Percentiles rank a stretch among this genome's conserved stretches.
Evolutionary conservation across 2,797 vertebrate genomes (phyloP).

Genomic region (Gila robusta): DNA sequence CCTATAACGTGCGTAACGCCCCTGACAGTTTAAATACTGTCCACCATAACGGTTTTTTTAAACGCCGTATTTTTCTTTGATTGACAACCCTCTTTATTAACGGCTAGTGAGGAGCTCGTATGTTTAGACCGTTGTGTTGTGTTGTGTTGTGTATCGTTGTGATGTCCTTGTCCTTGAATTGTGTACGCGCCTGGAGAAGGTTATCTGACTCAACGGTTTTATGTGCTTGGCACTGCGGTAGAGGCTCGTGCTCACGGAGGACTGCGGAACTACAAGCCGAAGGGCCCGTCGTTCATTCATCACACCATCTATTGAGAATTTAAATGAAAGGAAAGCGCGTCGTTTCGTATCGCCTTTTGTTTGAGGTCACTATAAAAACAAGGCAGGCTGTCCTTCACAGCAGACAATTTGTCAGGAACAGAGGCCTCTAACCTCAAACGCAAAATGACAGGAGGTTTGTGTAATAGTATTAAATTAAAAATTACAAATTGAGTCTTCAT

Average conservation of each 20-base stretch:
- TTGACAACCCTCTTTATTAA: not conserved
- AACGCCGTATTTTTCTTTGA: not conserved
- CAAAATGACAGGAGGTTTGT: not conserved
- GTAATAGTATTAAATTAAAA: not conserved
- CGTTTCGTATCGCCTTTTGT: conserved; percentile 25
- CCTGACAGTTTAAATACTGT: not conserved
- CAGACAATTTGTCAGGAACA: not conserved
- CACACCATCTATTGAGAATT: conserved; percentile 23
- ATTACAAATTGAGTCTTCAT: not conserved
- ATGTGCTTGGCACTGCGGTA: conserved; percentile 84
- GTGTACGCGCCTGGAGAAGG: conserved; percentile 81
- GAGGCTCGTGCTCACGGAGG: conserved; percentile 69
- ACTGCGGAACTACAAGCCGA: conserved; percentile 79
- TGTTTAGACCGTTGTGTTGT: conserved; percentile 54
- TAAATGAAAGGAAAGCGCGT: not conserved
- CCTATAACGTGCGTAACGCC: not conserved
- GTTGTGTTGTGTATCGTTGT: conserved; percentile 63
- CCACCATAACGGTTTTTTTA: not conserved
- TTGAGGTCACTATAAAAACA: conserved; percentile 18
- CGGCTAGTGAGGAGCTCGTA: conserved; percentile 12
- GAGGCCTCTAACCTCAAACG: not conserved
- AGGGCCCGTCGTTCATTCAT: conserved; percentile 46
- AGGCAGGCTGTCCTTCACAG: conserved; percentile 7
- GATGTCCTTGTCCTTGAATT: conserved; percentile 83
- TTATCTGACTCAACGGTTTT: conserved; percentile 86